Conservation (phyloP, 2,888 invertebrate genomes). For the Enoplolaimus lenunculus region DNA sequence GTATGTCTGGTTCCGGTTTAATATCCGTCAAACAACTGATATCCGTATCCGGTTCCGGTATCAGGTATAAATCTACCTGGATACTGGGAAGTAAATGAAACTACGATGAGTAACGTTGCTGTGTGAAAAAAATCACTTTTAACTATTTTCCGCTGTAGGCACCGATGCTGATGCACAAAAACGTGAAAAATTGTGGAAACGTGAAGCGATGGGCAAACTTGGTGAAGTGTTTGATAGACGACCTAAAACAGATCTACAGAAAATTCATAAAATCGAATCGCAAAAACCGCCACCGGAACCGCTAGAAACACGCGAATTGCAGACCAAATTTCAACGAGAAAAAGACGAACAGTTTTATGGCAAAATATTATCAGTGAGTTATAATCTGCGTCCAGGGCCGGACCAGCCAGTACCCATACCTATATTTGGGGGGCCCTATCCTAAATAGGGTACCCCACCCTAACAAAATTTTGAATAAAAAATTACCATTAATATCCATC, state of each 20-base stretch:
- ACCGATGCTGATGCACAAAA: constrained; percentile 4
- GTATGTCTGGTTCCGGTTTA: no score
- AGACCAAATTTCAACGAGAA: constrained; percentile 36
- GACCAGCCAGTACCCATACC: no score
- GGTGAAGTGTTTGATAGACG: constrained; percentile 37
- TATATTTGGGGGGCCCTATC: no score
- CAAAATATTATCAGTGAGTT: neutral
- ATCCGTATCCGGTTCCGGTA: no score
- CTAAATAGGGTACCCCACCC: no score
- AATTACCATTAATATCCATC: no score
- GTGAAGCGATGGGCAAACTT: constrained; percentile 32
- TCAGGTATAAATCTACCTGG: no score
- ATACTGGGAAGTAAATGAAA: no score
- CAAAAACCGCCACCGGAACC: constrained; percentile 33
- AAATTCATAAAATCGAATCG: constrained; percentile 35
- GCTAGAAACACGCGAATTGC: constrained; percentile 37
- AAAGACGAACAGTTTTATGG: constrained; percentile 22
- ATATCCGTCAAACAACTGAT: no score
- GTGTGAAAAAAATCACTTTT: neutral
- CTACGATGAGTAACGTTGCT: neutral
- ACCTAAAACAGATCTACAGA: constrained; percentile 34
- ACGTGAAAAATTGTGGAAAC: constrained; percentile 32
- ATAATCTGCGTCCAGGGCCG: no score
- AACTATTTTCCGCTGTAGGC: neutral
- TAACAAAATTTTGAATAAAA: no score